Evolutionary conservation across 2,113 vertebrate species (phyloP).

Genomic region (Mastomys coucha): DNA sequence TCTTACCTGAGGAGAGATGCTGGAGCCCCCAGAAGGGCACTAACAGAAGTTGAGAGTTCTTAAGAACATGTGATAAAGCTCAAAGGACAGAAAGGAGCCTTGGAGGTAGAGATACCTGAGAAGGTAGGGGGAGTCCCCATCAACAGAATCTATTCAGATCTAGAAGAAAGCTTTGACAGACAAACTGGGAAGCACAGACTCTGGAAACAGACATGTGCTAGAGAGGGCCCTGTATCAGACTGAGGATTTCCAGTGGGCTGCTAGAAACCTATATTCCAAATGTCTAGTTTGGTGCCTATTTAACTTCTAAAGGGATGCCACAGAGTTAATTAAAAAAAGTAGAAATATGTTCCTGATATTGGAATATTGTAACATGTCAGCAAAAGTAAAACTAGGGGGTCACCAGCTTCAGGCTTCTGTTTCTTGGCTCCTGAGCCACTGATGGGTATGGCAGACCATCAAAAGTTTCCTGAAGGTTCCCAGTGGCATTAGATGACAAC

Average conservation of each 20-base stretch:
- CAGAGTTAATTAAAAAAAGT: slow-evolving; percentile 25
- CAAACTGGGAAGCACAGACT: not conserved
- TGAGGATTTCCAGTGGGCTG: not conserved
- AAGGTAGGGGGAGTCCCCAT: not conserved
- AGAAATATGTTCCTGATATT: not conserved
- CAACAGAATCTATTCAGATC: not conserved
- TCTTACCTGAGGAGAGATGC: slow-evolving; percentile 36
- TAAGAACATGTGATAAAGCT: not conserved
- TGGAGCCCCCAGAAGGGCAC: slow-evolving; percentile 5
- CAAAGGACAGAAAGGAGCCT: not conserved
- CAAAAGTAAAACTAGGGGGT: not conserved
- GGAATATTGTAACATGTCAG: not conserved
- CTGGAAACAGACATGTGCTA: not conserved
- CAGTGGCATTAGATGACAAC: not conserved
- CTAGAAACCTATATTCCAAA: not conserved
- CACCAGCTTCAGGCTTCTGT: not conserved
- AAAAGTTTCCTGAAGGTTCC: not conserved
- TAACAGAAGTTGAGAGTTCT: slow-evolving; percentile 33
- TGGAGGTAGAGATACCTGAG: not conserved
- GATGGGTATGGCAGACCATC: not conserved
- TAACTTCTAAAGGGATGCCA: not conserved
- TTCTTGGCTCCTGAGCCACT: not conserved
- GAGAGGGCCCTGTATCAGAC: not conserved
- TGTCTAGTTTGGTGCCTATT: not conserved
- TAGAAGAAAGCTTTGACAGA: not conserved